Evolutionary conservation across 1,140 invertebrate genomes (phyloP), one percentile per base, ranked within the genome.

Genomic region (Centruroides vittatus): DNA sequence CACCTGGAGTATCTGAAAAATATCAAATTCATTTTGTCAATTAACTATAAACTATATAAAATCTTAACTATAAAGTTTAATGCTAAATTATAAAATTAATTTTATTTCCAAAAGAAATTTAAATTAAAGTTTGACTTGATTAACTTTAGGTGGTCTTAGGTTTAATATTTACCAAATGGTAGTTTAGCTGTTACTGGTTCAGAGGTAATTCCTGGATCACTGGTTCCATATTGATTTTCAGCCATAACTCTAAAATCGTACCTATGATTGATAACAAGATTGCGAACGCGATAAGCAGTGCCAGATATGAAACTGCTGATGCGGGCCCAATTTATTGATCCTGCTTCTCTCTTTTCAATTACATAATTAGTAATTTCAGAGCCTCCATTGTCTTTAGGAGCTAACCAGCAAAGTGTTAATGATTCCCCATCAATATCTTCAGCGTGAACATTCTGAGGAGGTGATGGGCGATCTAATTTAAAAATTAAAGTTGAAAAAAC

Each of bases 231-330:
- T 69, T 92, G 84, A 75, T 99, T 99, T 74, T 98, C 95, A 58
- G 95, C 95, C 80, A 93, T 86, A 3, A 99, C 94, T 61, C 94
- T 81, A 82, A 99, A 99, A 67, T 99, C 94, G 73, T 99, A 99
- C 47, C 90, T 85, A 64, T 82, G 82, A 48, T 92, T 93, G 34
- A 96, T 84, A 3, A 83, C 84, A 36, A 99, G 76, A 73, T 98
- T 98, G 55, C 92, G 83, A 13, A 98, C 87, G 55, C 91, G 82
- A 54, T 88, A 81, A 75, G 89, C 86, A 70, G 91, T 84, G 58
- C 89, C 85, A 7, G 88, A 87, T 36, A 93, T 85, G 70, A 93
- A 98, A 61, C 92, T 89, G 73, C 89, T 93, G 52, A 86, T 82
- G 73, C 93, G 93, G 3, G 83, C 82, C 93, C 93, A 97, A 35